Conservation (phyloP, 2,888 invertebrate species). For the Cepaea hortensis region DNA sequence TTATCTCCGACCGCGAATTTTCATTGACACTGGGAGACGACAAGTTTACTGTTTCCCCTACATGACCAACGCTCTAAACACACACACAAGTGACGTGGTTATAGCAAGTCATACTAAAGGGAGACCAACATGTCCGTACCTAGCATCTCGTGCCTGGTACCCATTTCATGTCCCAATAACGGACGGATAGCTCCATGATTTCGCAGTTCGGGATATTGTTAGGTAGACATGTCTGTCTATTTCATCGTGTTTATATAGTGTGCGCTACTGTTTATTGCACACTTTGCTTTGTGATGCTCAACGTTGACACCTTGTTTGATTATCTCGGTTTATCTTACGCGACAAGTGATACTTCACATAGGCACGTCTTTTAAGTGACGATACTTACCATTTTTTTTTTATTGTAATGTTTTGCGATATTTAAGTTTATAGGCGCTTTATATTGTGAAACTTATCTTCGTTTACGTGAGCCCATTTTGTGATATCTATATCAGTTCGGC, state of each 20-base stretch:
- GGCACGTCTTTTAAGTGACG: too few relatives aligned
- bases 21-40: too few relatives aligned
- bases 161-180: background rate
- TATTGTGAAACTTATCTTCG: too few relatives aligned
- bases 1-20: too few relatives aligned
- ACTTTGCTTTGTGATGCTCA: background rate
- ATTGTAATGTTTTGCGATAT: too few relatives aligned
- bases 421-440: too few relatives aligned
- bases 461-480: too few relatives aligned
- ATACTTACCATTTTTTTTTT: too few relatives aligned
- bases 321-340: background rate
- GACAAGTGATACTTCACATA: too few relatives aligned
- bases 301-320: background rate
- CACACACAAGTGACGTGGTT: background rate
- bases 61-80: background rate
- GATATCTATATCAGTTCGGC: too few relatives aligned
- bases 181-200: constrained; percentile 27
- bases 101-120: constrained; percentile 1
- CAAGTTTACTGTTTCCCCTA: too few relatives aligned
- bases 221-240: background rate
- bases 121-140: background rate
- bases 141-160: background rate
- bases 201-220: constrained; percentile 3
- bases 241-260: background rate
- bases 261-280: background rate